Percentiles rank a stretch among this genome's conserved stretches.
These are phyloP conservation scores for Picus viridis DNA, from an alignment of 2,797 vertebrate species.

Conservation along the genomic window DNA sequence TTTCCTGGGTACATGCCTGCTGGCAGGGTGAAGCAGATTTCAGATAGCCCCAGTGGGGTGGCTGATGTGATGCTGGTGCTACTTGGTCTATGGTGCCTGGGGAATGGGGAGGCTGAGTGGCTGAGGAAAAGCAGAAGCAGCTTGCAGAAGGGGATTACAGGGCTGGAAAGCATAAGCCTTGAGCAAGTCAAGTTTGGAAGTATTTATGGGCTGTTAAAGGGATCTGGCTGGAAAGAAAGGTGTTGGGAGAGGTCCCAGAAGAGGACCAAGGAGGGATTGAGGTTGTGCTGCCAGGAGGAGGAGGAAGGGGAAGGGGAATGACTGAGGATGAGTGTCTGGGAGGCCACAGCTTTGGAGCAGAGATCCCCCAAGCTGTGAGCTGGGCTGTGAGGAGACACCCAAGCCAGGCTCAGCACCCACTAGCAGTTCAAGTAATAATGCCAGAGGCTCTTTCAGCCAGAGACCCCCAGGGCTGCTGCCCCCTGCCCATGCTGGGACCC, in stretches of 20 bases:
- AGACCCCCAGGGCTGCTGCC: neutral
- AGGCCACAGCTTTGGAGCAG: neutral
- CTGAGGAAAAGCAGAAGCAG: neutral
- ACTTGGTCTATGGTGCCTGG: neutral
- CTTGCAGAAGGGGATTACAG: neutral
- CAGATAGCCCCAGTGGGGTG: neutral
- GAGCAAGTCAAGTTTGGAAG: neutral
- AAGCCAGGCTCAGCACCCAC: neutral
- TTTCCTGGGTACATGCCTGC: neutral
- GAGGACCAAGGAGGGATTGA: neutral
- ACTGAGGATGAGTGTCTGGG: neutral
- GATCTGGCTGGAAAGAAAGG: neutral
- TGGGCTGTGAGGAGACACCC: neutral
- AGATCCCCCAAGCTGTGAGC: neutral
- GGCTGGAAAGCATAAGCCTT: neutral
- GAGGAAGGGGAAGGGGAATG: neutral
- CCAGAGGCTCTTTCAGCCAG: neutral
- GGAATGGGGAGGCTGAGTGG: neutral
- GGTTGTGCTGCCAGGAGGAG: neutral
- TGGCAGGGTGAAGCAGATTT: neutral
- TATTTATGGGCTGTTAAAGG: neutral
- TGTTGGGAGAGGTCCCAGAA: neutral
- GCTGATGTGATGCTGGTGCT: neutral
- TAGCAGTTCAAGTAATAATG: neutral
- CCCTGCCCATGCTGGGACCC: fast-evolving